phyloP scores from a whole-genome alignment of 2,113 vertebrate genomes.

The Coptodon bakossiorum region DNA sequence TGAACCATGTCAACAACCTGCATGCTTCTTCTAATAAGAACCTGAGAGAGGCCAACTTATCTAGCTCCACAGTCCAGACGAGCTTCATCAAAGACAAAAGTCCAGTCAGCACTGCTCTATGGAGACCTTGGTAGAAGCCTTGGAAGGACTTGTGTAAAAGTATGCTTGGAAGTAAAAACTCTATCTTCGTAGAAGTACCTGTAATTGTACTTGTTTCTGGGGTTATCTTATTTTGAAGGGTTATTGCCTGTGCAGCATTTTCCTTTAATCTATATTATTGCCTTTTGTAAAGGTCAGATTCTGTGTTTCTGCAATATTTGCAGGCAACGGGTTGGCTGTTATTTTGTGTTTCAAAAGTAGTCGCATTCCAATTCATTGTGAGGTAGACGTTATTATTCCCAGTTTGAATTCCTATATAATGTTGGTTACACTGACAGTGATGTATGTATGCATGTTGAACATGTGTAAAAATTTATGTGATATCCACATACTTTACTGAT shows the following conservation, averaged over 20 bases:
- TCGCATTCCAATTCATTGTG: background rate
- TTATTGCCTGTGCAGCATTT: background rate
- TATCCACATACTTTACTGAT: background rate
- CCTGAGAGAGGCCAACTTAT: constrained; percentile 14
- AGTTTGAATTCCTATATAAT: background rate
- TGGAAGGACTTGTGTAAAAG: background rate
- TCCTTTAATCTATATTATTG: background rate
- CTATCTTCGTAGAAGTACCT: background rate
- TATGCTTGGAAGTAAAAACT: background rate
- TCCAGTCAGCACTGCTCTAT: constrained; percentile 14
- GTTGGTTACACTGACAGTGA: background rate
- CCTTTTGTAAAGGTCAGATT: constrained; percentile 41
- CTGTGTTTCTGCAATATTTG: constrained; percentile 27
- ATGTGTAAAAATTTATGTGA: constrained; percentile 22
- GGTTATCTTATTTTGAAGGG: background rate
- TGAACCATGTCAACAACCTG: constrained; percentile 41
- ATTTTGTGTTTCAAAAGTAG: background rate
- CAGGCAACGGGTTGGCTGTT: background rate
- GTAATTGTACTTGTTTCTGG: background rate
- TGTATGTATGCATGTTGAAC: constrained; percentile 6
- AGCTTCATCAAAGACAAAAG: constrained; percentile 40
- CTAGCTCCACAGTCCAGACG: constrained; percentile 20
- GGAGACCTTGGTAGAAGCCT: constrained; percentile 70
- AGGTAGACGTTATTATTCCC: background rate
- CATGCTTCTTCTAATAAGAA: constrained; percentile 14